Conservation (phyloP, 2,797 vertebrate species). For the Gadopsis bispinosus region DNA sequence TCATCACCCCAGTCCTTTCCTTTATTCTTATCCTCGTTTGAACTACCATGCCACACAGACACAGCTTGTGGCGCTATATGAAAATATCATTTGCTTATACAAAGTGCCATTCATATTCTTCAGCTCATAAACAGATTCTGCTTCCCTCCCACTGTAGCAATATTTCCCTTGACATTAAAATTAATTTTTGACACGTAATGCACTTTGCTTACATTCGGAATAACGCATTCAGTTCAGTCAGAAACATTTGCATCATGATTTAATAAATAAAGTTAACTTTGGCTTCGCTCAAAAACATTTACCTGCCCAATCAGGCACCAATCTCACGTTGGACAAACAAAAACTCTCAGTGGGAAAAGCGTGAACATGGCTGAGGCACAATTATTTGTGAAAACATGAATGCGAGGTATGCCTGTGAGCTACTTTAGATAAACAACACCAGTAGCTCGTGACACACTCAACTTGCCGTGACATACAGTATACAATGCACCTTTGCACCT, state of each 20-base stretch:
- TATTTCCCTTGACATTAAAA: slow-evolving; percentile 25
- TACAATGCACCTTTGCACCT: background rate
- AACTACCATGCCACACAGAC: background rate
- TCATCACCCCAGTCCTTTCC: background rate
- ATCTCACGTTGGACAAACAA: too few relatives aligned
- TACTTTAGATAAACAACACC: background rate
- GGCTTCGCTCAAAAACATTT: background rate
- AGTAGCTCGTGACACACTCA: background rate
- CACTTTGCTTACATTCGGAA: background rate
- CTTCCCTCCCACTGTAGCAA: background rate
- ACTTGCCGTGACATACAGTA: background rate
- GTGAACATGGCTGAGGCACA: background rate
- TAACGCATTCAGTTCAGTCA: background rate
- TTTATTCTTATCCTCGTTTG: slow-evolving; percentile 11
- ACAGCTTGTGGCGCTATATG: slow-evolving; percentile 14
- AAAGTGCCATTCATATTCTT: slow-evolving; percentile 18
- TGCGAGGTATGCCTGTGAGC: background rate
- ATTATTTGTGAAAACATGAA: background rate
- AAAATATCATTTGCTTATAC: slow-evolving; percentile 21
- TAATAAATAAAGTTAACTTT: background rate
- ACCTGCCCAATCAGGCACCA: background rate
- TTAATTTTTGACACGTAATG: background rate
- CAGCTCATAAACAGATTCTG: background rate
- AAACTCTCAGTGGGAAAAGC: background rate
- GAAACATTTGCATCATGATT: background rate